A percentile compares a stretch with the other conserved stretches of the same genome.
Conservation (phyloP, 1,140 invertebrate species). For the Vanessa atalanta region DNA sequence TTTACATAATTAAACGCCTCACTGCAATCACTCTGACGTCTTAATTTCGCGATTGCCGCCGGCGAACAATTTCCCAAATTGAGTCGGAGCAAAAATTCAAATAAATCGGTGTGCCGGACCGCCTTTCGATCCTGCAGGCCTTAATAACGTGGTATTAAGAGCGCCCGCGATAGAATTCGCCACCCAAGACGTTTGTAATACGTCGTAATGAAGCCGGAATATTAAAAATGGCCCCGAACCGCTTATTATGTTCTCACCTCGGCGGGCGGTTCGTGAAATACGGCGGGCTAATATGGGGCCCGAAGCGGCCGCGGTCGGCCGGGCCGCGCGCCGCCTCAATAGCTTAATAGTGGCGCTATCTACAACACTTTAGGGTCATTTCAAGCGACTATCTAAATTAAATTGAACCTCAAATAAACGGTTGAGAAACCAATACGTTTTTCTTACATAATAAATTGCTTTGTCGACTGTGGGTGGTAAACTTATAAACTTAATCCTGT, state of each 20-base stretch:
- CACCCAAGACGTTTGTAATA: constrained; percentile 80
- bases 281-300: constrained; percentile 72
- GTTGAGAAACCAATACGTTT: constrained; percentile 1
- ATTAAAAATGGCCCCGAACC: constrained; percentile 78
- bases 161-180: constrained; percentile 79
- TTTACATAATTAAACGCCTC: constrained; percentile 80
- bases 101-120: constrained; percentile 73
- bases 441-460: constrained; percentile 4
- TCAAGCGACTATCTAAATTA: constrained; percentile 21
- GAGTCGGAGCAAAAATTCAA: constrained; percentile 79
- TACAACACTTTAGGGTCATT: constrained; percentile 45
- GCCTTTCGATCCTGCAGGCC: constrained; percentile 59
- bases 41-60: constrained; percentile 78
- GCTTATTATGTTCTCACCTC: constrained; percentile 81
- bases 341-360: constrained; percentile 63
- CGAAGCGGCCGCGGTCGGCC: constrained; percentile 40
- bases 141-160: constrained; percentile 76
- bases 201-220: constrained; percentile 79
- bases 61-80: constrained; percentile 79
- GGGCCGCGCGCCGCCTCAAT: constrained; percentile 49
- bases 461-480: neutral
- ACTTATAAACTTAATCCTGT: neutral
- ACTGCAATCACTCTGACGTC: constrained; percentile 77
- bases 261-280: constrained; percentile 72
- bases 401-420: constrained; percentile 12